Base-by-base conservation (phyloP, 1,140 invertebrate species). In the Cydia amplana region DNA sequence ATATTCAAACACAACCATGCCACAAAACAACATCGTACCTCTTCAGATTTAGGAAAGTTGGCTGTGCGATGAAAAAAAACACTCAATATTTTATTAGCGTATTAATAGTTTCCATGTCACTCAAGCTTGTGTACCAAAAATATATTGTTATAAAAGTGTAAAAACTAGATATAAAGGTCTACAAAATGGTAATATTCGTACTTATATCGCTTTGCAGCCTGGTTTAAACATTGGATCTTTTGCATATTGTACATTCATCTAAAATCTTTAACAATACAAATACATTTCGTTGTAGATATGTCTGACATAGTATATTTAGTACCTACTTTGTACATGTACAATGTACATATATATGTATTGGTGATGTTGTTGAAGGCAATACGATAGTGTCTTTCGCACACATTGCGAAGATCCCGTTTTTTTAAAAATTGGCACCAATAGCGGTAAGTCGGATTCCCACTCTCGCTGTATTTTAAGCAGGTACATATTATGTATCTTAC, bases 21-120 rank as follows among this genome's bases (percentile, higher is more conserved):
- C 75, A 80, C 79, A 74, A 83, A 77, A 74, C 72, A 72, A 77
- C 70, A 74, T 64, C 83, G 84, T 90, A 90, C 87, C 87, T 88
- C 81, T 63, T 23, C 28, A 75, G 75, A n/a, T 43, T 77, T 75
- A 60, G 36, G 74, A 79, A 75, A 77, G 32, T 72, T 49, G 28
- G 72, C 46, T 60, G 25, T 40, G 40, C 16, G 40, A 70, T 20
- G 77, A 79, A 72, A 77, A 82, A 81, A 82, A 82, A 79, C 80
- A 78, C 65, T 79, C 20, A 76, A 78, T 51, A 78, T 81, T 86
- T 87, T 87, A 89, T 87, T 90, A 87, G 87, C 87, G 84, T 85
- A 85, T 84, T 85, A 85, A 85, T 85, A 88, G 81, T 79, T 82
- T 81, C 80, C 74, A 78, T 82, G 77, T 79, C 82, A 83, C 79